These are phyloP conservation scores for Montipora capricornis DNA, from an alignment of 64 coral and sea anemone genomes.

Conservation along the genomic window DNA sequence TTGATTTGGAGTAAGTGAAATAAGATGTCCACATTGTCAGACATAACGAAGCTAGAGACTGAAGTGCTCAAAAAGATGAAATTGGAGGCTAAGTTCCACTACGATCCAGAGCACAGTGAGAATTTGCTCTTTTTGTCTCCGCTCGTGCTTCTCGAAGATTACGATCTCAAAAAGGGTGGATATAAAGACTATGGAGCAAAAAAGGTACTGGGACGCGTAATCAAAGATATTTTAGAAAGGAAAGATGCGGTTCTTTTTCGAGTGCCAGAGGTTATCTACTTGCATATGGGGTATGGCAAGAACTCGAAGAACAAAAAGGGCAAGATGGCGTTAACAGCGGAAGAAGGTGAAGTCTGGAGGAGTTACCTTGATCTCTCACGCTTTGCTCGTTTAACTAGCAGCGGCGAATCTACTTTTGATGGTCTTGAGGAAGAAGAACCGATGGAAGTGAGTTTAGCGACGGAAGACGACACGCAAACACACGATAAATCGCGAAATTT, in stretches of 20 bases:
- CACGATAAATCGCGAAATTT: not conserved
- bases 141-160: constrained; percentile 39
- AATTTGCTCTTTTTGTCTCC: constrained; percentile 66
- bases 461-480: not conserved
- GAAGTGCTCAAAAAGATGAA: constrained; percentile 15
- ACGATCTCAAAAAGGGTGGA: constrained; percentile 28
- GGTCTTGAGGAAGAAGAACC: not conserved
- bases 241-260: not conserved
- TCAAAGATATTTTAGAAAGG: constrained; percentile 39
- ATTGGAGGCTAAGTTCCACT: constrained; percentile 30
- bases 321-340: not conserved
- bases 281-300: constrained; percentile 56
- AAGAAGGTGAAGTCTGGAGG: constrained; percentile 9
- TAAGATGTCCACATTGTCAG: constrained; percentile 49
- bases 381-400: not conserved
- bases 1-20: not conserved
- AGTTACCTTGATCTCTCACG: not conserved
- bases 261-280: constrained; percentile 35
- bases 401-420: not conserved
- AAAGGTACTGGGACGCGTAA: constrained; percentile 24
- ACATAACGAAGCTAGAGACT: constrained; percentile 22
- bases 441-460: constrained; percentile 1
- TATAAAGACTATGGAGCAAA: constrained; percentile 38
- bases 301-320: constrained; percentile 40
- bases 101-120: constrained; percentile 29